Evolutionary conservation across 2,888 invertebrate species (phyloP).

Genomic region (Adineta ricciae): DNA sequence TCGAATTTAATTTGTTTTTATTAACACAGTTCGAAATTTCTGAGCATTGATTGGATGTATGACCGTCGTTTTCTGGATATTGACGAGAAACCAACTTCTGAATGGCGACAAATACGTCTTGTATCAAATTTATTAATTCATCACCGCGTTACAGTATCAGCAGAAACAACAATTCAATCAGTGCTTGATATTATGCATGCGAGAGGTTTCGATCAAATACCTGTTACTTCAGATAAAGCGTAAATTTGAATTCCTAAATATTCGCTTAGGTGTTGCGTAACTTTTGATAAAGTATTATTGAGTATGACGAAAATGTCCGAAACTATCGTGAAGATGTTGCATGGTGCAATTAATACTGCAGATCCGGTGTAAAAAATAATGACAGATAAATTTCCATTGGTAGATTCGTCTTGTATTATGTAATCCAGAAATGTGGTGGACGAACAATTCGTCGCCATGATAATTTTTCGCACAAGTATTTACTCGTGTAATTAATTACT

Average conservation of each 20-base stretch:
- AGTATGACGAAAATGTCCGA: constrained; percentile 66
- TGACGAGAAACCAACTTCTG: neutral
- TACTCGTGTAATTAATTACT: no score
- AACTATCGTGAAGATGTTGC: constrained; percentile 61
- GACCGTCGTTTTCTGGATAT: constrained; percentile 58
- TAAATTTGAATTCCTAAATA: constrained; percentile 42
- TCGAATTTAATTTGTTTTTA: neutral
- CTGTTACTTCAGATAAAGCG: constrained; percentile 58
- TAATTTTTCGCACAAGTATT: no score
- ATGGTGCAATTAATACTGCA: constrained; percentile 55
- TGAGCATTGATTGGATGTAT: constrained; percentile 88
- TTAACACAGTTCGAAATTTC: constrained; percentile 66
- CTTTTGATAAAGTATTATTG: constrained; percentile 55
- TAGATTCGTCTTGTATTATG: neutral
- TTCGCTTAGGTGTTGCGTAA: no score
- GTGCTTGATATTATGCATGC: constrained; percentile 63
- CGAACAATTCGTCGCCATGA: no score
- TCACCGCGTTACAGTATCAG: constrained; percentile 56
- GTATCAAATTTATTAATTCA: constrained; percentile 57
- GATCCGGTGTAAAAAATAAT: constrained; percentile 61
- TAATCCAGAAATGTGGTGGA: no score
- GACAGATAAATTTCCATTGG: neutral
- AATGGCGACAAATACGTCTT: constrained; percentile 36
- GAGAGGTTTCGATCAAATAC: constrained; percentile 60
- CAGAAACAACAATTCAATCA: constrained; percentile 58